These are phyloP conservation scores for Apteryx mantelli DNA, from an alignment of 2,113 vertebrate genomes.

Conservation along the genomic window DNA sequence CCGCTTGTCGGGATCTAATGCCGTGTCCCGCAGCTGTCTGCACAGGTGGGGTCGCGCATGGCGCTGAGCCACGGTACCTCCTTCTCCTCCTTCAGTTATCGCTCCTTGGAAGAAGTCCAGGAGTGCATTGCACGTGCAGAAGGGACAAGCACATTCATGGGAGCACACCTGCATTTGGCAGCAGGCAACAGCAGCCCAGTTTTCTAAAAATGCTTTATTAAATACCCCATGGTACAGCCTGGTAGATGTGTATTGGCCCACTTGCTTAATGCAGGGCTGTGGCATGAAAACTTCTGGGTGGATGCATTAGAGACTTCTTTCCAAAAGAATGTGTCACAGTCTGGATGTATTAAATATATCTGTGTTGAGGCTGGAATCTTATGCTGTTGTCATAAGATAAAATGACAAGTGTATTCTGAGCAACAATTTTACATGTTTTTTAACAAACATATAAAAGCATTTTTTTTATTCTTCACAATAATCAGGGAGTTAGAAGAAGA, in stretches of 20 bases:
- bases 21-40: background rate
- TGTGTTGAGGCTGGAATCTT: constrained; percentile 45
- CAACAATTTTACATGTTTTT: background rate
- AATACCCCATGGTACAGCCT: rapidly evolving
- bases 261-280: background rate
- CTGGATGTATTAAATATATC: constrained; percentile 51
- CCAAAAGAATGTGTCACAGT: background rate
- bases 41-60: constrained; percentile 40
- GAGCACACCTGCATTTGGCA: background rate
- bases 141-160: background rate
- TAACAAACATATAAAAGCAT: background rate
- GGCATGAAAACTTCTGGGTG: background rate
- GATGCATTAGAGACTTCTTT: background rate
- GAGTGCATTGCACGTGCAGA: background rate
- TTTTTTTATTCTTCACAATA: background rate
- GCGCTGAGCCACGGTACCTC: background rate
- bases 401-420: constrained; percentile 32
- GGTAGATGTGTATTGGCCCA: background rate
- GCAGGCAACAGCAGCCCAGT: background rate
- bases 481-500: background rate
- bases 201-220: background rate
- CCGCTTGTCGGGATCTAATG: constrained; percentile 35
- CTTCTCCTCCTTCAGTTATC: background rate
- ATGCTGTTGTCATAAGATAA: constrained; percentile 25
- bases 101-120: background rate